Percentiles rank a stretch among this genome's conserved stretches.
These are phyloP conservation scores for Philereme transversata DNA, from an alignment of 2,888 invertebrate genomes.

Conservation along the genomic window DNA sequence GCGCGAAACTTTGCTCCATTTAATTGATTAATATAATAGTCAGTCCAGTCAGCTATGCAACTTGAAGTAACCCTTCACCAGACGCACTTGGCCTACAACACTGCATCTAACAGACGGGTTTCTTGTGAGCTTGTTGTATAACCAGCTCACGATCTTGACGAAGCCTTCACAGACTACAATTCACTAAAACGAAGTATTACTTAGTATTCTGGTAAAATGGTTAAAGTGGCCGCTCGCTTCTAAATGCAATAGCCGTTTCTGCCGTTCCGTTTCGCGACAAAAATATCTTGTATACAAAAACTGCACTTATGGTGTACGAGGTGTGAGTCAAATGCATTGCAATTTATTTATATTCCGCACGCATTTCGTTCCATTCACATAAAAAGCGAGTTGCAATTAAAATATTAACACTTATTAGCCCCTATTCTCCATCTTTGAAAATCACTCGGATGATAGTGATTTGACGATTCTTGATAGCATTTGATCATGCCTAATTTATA, in stretches of 20 bases:
- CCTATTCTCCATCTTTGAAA: no score
- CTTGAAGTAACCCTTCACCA: conserved; percentile 4
- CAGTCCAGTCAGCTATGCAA: neutral
- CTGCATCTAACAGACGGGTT: conserved; percentile 1
- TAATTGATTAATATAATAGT: neutral
- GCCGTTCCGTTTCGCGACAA: conserved; percentile 34
- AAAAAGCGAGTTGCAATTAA: conserved; percentile 19
- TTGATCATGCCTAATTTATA: no score
- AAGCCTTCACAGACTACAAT: conserved; percentile 7
- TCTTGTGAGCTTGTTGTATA: conserved; percentile 6
- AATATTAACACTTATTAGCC: no score
- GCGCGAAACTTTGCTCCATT: neutral
- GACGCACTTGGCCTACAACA: conserved; percentile 6
- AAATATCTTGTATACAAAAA: conserved; percentile 45
- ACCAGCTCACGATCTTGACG: conserved; percentile 2
- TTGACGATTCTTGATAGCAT: no score
- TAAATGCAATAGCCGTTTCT: conserved; percentile 21
- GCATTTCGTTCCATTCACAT: conserved; percentile 40
- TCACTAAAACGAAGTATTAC: conserved; percentile 1
- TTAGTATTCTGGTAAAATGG: neutral
- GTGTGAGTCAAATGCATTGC: conserved; percentile 46
- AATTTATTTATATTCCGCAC: conserved; percentile 59
- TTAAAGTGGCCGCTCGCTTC: conserved; percentile 24
- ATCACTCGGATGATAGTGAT: no score
- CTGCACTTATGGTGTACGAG: conserved; percentile 36